Evolutionary conservation across 1,140 invertebrate species (phyloP), one percentile per base, ranked within the genome.

Genomic region (Drosophila lacteicornis): DNA sequence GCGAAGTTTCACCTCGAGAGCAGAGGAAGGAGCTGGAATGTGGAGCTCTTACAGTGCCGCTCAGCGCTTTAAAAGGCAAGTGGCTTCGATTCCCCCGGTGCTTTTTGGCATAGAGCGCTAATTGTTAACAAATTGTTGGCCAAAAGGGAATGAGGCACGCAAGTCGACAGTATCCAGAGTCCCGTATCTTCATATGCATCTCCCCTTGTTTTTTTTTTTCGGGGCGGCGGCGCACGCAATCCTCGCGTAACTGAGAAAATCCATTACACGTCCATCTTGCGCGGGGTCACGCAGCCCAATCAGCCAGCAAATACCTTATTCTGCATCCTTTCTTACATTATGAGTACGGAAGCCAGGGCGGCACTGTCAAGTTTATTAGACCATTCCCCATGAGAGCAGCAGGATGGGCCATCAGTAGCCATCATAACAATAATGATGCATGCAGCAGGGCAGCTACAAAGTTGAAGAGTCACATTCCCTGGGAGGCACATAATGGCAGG

Each of bases 41-140:
- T 46, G 68, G 71, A 61, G 51, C 57, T 67, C 71, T 84, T 84
- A 25, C 19, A 78, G 68, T 88, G 76, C 57, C 36, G 38, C 78
- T 40, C 53, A 58, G 51, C 45, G 59, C 85, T 71, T 77, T 81
- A 78, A 88, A 78, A 58, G 84, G 61, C 75, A 87, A 87, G 83
- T 87, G 84, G 50, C 57, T 69, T 42, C 60, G 56, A 53, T 56
- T 40, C 8, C 8, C 25, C 19, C 36, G 2, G 7, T 40, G 53
- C 46, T 77, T 79, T 80, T 76, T 47, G 75, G 82, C 75, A 87
- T 87, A 86, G 82, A 70, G 79, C 75, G 84, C 81, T 88, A 88
- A 88, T 88, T 84, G 84, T 88, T 88, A 88, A 88, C 84, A 88
- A 88, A 88, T 88, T 87, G 84, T 81, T 81, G 66, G 65, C 75